Percentiles rank a stretch among this genome's conserved stretches.
These are phyloP conservation scores for Streptopelia turtur DNA, from an alignment of 2,797 vertebrate genomes.

Conservation along the genomic window DNA sequence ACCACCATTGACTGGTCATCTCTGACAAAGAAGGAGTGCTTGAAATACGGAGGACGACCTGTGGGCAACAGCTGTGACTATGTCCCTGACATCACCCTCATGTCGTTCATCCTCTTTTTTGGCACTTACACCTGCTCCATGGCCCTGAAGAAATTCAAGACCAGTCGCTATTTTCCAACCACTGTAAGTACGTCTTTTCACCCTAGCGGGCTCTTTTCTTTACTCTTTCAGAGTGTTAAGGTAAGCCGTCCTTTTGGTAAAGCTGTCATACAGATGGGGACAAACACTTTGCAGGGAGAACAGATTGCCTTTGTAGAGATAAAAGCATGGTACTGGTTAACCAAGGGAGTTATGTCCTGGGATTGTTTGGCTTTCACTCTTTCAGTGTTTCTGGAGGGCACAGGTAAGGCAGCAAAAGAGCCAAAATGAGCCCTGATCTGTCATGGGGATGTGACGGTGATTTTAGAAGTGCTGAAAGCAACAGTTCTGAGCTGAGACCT, in stretches of 20 bases:
- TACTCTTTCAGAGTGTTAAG: background rate
- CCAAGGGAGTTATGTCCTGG: no score
- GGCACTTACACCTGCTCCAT: constrained; percentile 97
- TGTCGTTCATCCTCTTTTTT: constrained; percentile 96
- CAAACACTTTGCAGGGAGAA: background rate
- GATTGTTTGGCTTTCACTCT: background rate
- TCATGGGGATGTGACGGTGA: background rate
- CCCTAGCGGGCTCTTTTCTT: no score
- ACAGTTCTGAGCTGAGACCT: background rate
- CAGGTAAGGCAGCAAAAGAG: background rate
- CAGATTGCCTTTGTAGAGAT: background rate
- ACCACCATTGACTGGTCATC: constrained; percentile 87
- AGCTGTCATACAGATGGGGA: background rate
- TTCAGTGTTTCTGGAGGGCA: background rate
- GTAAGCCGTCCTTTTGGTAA: background rate
- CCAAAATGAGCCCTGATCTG: background rate
- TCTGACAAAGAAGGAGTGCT: constrained; percentile 86
- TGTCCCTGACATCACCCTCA: constrained; percentile 93
- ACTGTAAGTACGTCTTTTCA: constrained; percentile 82
- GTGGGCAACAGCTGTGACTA: constrained; percentile 88
- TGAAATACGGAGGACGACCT: constrained; percentile 87
- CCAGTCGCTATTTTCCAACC: constrained; percentile 94
- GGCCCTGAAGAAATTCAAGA: constrained; percentile 98
- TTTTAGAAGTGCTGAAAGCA: background rate
- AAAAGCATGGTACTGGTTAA: background rate